Evolutionary conservation across 2,797 vertebrate species (phyloP).

Genomic region (Synanceia verrucosa): DNA sequence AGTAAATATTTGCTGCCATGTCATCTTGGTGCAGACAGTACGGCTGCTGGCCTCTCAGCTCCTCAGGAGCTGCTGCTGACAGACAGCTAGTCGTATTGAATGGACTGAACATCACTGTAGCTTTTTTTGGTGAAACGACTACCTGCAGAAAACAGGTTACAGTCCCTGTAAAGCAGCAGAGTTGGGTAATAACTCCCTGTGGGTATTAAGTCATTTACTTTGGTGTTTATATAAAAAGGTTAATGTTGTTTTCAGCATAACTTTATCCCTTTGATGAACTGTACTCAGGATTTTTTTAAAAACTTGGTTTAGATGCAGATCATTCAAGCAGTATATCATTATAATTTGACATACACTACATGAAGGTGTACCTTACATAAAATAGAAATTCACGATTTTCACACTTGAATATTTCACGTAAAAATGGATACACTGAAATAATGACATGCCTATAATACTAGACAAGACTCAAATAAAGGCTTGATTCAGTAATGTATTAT

Average conservation of each 20-base stretch:
- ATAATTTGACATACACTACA: neutral
- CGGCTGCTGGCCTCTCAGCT: neutral
- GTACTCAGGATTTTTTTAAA: too few species aligned
- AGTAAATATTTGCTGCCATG: neutral
- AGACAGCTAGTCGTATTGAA: neutral
- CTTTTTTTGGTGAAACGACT: neutral
- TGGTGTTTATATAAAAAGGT: neutral
- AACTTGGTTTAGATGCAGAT: neutral
- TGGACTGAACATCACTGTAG: neutral
- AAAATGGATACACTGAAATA: neutral
- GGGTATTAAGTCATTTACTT: neutral
- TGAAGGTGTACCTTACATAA: neutral
- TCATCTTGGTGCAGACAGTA: neutral
- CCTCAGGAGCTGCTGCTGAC: neutral
- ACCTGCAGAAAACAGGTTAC: neutral
- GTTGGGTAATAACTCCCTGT: neutral
- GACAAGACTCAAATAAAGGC: neutral
- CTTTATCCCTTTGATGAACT: too few species aligned
- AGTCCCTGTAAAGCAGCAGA: too few species aligned
- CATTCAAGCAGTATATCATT: neutral
- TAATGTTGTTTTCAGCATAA: neutral
- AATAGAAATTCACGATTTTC: neutral
- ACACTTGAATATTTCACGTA: neutral
- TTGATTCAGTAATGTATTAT: neutral
- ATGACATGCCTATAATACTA: neutral